Percentiles rank a stretch among this genome's conserved stretches.
These are phyloP conservation scores for Pithys albifrons DNA, from an alignment of 2,113 vertebrate genomes.

Conservation along the genomic window DNA sequence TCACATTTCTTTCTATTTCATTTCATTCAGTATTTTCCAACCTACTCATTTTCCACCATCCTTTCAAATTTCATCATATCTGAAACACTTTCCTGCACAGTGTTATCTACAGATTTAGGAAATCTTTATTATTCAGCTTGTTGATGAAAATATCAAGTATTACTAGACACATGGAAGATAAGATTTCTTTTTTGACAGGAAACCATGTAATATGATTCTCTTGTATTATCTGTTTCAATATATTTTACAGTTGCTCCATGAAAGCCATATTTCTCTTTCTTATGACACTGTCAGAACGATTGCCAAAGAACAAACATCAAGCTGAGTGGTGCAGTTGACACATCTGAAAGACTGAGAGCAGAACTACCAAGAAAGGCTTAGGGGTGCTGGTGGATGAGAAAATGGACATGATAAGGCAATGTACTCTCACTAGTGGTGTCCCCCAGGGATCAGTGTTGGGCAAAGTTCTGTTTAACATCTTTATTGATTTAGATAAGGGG, in stretches of 20 bases:
- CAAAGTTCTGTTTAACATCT: too few relatives aligned
- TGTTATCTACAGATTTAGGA: background rate
- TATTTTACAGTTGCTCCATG: background rate
- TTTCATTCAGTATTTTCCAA: background rate
- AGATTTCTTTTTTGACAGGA: background rate
- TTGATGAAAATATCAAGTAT: background rate
- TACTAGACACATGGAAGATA: background rate
- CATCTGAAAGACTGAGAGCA: background rate
- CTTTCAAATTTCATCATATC: background rate
- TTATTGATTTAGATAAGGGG: too few relatives aligned
- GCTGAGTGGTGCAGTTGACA: background rate
- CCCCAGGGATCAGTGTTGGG: too few relatives aligned
- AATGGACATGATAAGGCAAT: background rate
- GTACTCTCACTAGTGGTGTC: background rate
- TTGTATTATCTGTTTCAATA: background rate
- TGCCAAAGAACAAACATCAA: background rate
- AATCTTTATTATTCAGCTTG: background rate
- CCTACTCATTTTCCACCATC: background rate
- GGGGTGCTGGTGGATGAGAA: rapidly evolving
- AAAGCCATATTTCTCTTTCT: background rate
- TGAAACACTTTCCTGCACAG: background rate
- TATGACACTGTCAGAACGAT: background rate
- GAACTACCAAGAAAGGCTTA: rapidly evolving
- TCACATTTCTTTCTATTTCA: background rate
- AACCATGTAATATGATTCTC: background rate